Conservation (phyloP, 2,113 vertebrate species). For the Lota lota region DNA sequence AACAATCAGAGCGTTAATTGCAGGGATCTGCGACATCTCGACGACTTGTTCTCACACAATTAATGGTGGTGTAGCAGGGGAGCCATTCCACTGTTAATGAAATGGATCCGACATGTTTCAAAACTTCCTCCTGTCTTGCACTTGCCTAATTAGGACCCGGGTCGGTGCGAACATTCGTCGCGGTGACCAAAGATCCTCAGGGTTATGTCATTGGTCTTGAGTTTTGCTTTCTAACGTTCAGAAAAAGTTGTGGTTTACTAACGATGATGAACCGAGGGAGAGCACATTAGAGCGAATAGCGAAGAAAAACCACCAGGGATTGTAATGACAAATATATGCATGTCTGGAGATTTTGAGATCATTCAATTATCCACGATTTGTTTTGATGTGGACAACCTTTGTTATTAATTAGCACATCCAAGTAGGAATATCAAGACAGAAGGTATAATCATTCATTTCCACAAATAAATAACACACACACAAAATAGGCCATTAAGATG, state of each 20-base stretch:
- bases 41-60: slow-evolving; percentile 58
- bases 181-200: slow-evolving; percentile 34
- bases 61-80: slow-evolving; percentile 59
- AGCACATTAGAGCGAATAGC: background rate
- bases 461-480: too few relatives aligned
- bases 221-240: slow-evolving; percentile 32
- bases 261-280: slow-evolving; percentile 14
- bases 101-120: slow-evolving; percentile 63
- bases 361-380: too few relatives aligned
- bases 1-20: background rate
- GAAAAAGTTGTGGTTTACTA: slow-evolving; percentile 12
- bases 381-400: too few relatives aligned
- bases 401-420: too few relatives aligned
- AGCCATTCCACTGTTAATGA: slow-evolving; percentile 58
- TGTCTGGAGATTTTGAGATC: too few relatives aligned
- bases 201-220: slow-evolving; percentile 38
- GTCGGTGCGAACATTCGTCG: slow-evolving; percentile 34
- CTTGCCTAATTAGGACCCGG: slow-evolving; percentile 54
- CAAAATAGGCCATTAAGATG: too few relatives aligned
- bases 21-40: background rate
- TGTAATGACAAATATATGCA: background rate
- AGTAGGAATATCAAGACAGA: too few relatives aligned
- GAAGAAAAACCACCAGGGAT: background rate
- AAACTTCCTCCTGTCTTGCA: slow-evolving; percentile 47
- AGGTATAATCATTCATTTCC: too few relatives aligned